These are phyloP conservation scores for Netelia inedita DNA, from an alignment of 2,888 invertebrate species.

Conservation along the genomic window DNA sequence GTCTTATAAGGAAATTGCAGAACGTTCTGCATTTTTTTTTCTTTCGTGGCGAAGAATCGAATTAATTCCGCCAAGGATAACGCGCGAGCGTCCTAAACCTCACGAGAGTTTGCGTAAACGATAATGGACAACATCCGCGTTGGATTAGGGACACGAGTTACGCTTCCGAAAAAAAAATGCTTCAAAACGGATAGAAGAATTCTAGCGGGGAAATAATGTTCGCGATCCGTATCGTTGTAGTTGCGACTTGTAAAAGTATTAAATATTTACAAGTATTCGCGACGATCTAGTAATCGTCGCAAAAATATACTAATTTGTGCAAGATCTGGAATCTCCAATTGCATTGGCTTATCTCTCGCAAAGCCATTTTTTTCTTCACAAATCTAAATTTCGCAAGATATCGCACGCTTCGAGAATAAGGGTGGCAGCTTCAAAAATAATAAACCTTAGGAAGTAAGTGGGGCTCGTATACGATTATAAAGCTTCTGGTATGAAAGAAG, in stretches of 20 bases:
- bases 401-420: conserved; percentile 21
- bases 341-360: conserved; percentile 25
- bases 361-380: conserved; percentile 9
- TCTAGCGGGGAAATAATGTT: conserved; percentile 31
- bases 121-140: conserved; percentile 18
- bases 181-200: conserved; percentile 27
- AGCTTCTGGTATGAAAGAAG: conserved; percentile 59
- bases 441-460: conserved; percentile 53
- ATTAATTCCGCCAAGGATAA: conserved; percentile 11
- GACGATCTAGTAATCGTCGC: conserved; percentile 30
- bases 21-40: conserved; percentile 9
- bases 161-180: conserved; percentile 3
- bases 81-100: background rate
- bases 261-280: conserved; percentile 59
- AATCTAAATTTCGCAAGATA: conserved; percentile 26
- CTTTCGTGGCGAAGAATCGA: conserved; percentile 26
- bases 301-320: conserved; percentile 63
- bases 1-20: conserved; percentile 64
- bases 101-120: conserved; percentile 29
- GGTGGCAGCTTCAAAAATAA: conserved; percentile 43
- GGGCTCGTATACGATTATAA: conserved; percentile 66
- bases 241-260: conserved; percentile 57
- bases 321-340: conserved; percentile 43
- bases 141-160: conserved; percentile 9
- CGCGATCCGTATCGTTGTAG: conserved; percentile 50